Percentiles rank a stretch among this genome's conserved stretches.
These are phyloP conservation scores for Drosophila mayri DNA, from an alignment of 1,140 invertebrate genomes.

Conservation along the genomic window DNA sequence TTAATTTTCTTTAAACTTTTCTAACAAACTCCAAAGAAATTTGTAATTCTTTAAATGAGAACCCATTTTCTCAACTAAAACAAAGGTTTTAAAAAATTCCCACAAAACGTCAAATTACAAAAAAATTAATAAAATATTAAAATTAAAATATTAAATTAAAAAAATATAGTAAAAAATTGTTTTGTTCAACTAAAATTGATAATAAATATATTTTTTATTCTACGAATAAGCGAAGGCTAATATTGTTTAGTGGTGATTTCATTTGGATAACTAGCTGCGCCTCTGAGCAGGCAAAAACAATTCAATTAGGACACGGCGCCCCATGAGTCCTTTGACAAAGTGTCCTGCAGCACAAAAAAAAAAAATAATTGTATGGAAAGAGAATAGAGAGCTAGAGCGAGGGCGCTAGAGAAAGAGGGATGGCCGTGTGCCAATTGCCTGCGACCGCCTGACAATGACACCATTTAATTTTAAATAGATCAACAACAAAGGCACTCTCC, in stretches of 20 bases:
- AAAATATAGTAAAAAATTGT: no score
- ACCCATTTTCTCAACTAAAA: not conserved
- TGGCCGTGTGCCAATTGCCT: conserved; percentile 37
- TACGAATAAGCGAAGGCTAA: not conserved
- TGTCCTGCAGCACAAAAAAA: conserved; percentile 20
- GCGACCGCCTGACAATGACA: conserved; percentile 66
- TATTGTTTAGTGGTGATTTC: conserved; percentile 17
- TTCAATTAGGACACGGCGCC: conserved; percentile 24
- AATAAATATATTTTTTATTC: not conserved
- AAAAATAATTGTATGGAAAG: not conserved
- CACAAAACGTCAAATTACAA: no score
- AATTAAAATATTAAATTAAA: not conserved
- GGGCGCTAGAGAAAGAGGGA: not conserved
- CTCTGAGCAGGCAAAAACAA: conserved; percentile 4
- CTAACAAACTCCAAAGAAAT: no score
- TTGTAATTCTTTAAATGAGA: not conserved
- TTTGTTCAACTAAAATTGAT: not conserved
- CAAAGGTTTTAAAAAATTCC: no score
- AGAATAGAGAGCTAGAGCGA: not conserved
- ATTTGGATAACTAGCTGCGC: conserved; percentile 2
- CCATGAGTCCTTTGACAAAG: conserved; percentile 29
- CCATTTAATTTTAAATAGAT: conserved; percentile 71
- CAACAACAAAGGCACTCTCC: conserved; percentile 38
- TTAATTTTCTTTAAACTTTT: not conserved
- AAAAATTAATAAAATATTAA: not conserved